Evolutionary conservation across 2,113 vertebrate genomes (phyloP), one percentile per base, ranked within the genome.

Genomic region (Pangasianodon hypophthalmus): DNA sequence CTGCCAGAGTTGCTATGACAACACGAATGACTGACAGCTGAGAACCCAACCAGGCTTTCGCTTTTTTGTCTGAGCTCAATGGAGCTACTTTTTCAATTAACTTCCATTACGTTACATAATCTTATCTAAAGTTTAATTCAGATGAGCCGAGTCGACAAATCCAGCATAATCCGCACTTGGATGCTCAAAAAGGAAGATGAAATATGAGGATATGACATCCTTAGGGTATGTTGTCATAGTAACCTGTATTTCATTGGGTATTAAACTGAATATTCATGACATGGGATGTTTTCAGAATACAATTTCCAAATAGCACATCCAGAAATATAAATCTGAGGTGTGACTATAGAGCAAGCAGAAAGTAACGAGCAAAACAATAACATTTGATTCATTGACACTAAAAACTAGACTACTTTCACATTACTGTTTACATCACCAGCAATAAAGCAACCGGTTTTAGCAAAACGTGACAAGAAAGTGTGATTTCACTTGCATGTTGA

Each of bases 41-140:
- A 56, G 29, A 62, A 84, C 32, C 24, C 24, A 24, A 60, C n/a
- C 82, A 19, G 26, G 14, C 50, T 81, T 29, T 50, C 4, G 6
- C 13, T 56, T 48, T 44, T 88, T 86, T 67, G 75, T 69, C 32
- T 71, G 11, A 56, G 75, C 48, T 89, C 21, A 48, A 62, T 64
- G 10, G 56, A 67, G 81, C 56, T 41, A 79, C 58, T 54, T 87
- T 90, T 84, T 84, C 85, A 87, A 87, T 71, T 83, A 37, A 58
- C 69, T n/a, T 24, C 29, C 18, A 32, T 86, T 48, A 44, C 2
- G 26, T 81, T 58, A 41, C 50, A 64, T 58, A 84, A 87, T 87
- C 58, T 16, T 64, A 48, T 84, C 82, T 80, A 44, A 11, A 64
- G 24, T 84, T 87, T 29, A n/a, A 37, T 54, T 62, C 67, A 26